These are phyloP conservation scores for Tapirus indicus DNA, from an alignment of 2,797 vertebrate species.

Conservation along the genomic window DNA sequence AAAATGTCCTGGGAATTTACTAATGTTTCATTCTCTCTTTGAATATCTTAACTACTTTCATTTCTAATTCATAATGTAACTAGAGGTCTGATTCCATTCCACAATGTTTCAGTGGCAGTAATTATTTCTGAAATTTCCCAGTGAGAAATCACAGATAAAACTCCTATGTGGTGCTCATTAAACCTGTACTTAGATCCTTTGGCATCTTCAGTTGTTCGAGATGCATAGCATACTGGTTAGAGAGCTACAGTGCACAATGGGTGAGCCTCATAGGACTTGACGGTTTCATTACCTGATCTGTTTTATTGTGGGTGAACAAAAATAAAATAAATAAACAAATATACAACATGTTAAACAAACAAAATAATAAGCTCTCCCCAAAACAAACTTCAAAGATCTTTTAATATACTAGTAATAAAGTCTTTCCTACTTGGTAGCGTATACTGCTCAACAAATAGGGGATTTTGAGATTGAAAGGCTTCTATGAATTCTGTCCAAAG, in stretches of 20 bases:
- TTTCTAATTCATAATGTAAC: constrained; percentile 48
- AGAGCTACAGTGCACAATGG: neutral
- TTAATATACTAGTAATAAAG: neutral
- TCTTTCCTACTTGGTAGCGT: neutral
- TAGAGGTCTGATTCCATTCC: constrained; percentile 20
- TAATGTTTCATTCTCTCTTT: constrained; percentile 66
- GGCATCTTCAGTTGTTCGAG: neutral
- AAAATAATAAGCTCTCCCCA: neutral
- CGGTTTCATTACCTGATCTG: neutral
- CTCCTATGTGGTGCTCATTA: constrained; percentile 46
- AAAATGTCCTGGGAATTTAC: constrained; percentile 31
- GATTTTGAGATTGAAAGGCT: neutral
- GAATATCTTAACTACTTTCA: constrained; percentile 44
- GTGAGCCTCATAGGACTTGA: neutral
- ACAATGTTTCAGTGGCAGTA: constrained; percentile 61
- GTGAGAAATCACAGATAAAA: constrained; percentile 62
- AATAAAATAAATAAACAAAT: neutral
- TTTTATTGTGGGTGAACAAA: neutral
- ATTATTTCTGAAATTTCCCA: constrained; percentile 73
- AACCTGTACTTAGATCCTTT: neutral
- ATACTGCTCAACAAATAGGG: neutral
- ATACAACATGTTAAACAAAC: neutral
- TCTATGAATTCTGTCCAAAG: neutral
- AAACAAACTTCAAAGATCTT: neutral
- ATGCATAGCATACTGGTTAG: neutral